phyloP scores from a whole-genome alignment of 2,888 invertebrate genomes.

The Subacronicta megacephala region DNA sequence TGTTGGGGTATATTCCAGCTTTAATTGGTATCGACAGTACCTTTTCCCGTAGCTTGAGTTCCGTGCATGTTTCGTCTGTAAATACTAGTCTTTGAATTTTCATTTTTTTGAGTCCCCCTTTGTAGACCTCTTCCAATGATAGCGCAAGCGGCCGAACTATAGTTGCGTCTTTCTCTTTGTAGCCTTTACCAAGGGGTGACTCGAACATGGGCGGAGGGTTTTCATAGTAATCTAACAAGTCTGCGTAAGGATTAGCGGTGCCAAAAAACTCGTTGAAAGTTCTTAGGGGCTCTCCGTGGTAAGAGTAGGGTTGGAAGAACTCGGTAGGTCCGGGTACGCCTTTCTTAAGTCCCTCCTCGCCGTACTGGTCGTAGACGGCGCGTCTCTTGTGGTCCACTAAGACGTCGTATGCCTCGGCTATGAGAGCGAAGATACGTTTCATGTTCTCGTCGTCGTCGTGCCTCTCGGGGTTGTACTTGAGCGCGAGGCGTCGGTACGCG shows the following conservation, averaged over 20 bases:
- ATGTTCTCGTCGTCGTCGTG: conserved; percentile 82
- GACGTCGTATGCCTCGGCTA: conserved; percentile 95
- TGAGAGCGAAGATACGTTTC: conserved; percentile 89
- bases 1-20: conserved; percentile 93
- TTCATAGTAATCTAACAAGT: conserved; percentile 91
- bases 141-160: conserved; percentile 85
- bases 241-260: conserved; percentile 94
- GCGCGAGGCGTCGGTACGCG: conserved; percentile 90
- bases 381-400: conserved; percentile 91
- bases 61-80: conserved; percentile 90
- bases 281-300: conserved; percentile 94
- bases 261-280: conserved; percentile 96
- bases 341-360: conserved; percentile 95
- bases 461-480: conserved; percentile 90
- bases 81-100: conserved; percentile 93
- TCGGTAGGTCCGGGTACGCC: conserved; percentile 92
- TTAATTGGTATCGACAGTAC: conserved; percentile 93
- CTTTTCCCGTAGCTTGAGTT: conserved; percentile 92
- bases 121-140: conserved; percentile 90
- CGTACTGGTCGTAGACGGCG: conserved; percentile 96
- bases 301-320: conserved; percentile 93
- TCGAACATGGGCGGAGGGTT: conserved; percentile 91
- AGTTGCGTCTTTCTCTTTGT: conserved; percentile 90
- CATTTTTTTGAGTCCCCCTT: conserved; percentile 95
- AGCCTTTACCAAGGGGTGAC: conserved; percentile 90